Evolutionary conservation across 2,888 invertebrate genomes (phyloP).

Genomic region (Malachius bipustulatus): DNA sequence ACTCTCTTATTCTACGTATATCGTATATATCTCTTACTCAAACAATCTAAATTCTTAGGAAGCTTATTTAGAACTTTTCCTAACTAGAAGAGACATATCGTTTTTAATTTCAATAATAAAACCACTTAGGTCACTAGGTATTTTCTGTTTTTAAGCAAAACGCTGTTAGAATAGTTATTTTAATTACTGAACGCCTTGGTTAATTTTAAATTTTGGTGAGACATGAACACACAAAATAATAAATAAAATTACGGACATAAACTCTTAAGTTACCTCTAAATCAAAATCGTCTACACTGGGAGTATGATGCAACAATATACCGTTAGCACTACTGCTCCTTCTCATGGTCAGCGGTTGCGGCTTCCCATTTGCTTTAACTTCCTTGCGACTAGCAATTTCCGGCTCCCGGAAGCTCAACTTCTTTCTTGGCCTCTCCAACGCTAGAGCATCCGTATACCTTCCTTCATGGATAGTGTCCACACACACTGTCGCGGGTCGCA

Average conservation of each 20-base stretch:
- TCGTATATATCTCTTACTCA: too few species aligned
- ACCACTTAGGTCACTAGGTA: too few species aligned
- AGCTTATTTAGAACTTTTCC: too few species aligned
- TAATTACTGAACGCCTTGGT: too few species aligned
- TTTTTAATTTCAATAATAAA: too few species aligned
- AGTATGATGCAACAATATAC: conserved; percentile 26
- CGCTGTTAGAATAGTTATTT: too few species aligned
- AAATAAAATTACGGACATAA: not conserved
- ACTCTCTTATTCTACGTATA: too few species aligned
- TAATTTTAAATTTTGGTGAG: too few species aligned
- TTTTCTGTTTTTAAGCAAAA: too few species aligned
- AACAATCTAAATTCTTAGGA: too few species aligned
- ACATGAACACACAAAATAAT: too few species aligned
- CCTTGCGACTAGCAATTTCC: conserved; percentile 47
- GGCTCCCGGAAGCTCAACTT: conserved; percentile 82
- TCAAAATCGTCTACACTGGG: conserved; percentile 48
- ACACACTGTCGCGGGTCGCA: conserved; percentile 31
- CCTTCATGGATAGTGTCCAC: conserved; percentile 30
- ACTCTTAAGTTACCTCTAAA: conserved; percentile 41
- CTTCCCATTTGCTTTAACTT: conserved; percentile 15
- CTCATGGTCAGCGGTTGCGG: conserved; percentile 24
- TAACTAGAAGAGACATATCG: too few species aligned
- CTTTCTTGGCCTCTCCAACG: conserved; percentile 58
- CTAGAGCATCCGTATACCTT: conserved; percentile 36
- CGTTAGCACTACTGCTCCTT: conserved; percentile 28